These are phyloP conservation scores for Colistium nudipinnis DNA, from an alignment of 2,113 vertebrate species.

Conservation along the genomic window DNA sequence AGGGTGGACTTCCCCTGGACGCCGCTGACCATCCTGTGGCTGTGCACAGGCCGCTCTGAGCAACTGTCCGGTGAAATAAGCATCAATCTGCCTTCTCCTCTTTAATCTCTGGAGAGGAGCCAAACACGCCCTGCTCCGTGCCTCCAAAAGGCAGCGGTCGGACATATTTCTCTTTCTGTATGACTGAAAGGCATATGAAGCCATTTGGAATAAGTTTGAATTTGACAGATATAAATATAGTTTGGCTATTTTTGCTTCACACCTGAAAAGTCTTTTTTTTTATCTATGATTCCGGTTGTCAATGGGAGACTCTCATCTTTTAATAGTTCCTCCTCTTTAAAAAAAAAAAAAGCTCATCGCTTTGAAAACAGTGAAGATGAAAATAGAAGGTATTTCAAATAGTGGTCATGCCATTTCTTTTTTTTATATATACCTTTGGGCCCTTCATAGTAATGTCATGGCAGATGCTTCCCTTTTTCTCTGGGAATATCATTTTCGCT, in stretches of 20 bases:
- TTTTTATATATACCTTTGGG: too few relatives aligned
- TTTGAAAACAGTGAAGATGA: background rate
- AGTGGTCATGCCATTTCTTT: too few relatives aligned
- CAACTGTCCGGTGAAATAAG: conserved; percentile 44
- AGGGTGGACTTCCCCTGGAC: conserved; percentile 43
- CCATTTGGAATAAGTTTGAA: too few relatives aligned
- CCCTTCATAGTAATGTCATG: too few relatives aligned
- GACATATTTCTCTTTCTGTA: conserved; percentile 40
- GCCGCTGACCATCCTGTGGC: conserved; percentile 16
- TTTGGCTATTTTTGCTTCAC: too few relatives aligned
- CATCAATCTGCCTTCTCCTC: conserved; percentile 60
- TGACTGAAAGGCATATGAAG: too few relatives aligned
- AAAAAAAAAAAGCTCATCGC: background rate
- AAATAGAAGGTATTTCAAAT: too few relatives aligned
- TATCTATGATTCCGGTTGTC: background rate
- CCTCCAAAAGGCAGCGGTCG: background rate
- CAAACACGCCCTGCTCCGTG: conserved; percentile 5
- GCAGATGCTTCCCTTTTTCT: too few relatives aligned
- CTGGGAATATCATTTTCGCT: too few relatives aligned
- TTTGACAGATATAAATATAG: too few relatives aligned
- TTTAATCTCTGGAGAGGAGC: conserved; percentile 43
- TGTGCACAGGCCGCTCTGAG: conserved; percentile 33
- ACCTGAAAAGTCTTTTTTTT: too few relatives aligned
- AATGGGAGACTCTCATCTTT: background rate
- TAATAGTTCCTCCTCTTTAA: background rate